Evolutionary conservation across 2,113 vertebrate genomes (phyloP), one percentile per base, ranked within the genome.

Genomic region (Pelobates fuscus): DNA sequence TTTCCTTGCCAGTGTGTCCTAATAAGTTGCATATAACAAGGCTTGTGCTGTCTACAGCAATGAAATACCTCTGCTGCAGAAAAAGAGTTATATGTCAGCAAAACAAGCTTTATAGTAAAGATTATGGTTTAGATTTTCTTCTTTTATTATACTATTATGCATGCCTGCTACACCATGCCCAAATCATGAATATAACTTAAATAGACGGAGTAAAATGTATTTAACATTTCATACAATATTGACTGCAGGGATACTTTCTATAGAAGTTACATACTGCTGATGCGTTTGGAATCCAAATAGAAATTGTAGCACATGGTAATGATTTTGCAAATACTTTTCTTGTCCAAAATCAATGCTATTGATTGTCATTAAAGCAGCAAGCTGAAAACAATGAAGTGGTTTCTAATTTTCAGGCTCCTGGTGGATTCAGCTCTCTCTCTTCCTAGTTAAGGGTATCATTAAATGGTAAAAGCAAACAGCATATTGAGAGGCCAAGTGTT

Each of bases 401-500:
- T 84, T 89, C 86, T 89, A 79, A 84, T 88, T 88, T 84, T 88
- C 88, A 89, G 84, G 82, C 87, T 92, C 80, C 90, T 87, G 86
- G 89, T 89, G 86, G 91, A 89, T 82, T 82, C 86, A 79, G 67
- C 83, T 81, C 87, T 82, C 79, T 89, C 86, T 82, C 80, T 89
- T 82, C 80, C 81, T 86, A 84, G 90, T 82, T 85, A 84, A 91
- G 88, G 89, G 88, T 85, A 78, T 89, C 88, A 89, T 93, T 94
- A 93, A 92, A 89, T 85, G 87, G 90, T 91, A 81, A 87, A 87
- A 93, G 92, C 90, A 94, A 92, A 93, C 87, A 91, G 88, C 89
- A 84, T 86, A 88, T 79, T 61, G 87, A 85, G 84, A 91, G 90
- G 84, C 86, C 83, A 86, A 91, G 86, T 84, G 90, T 89, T 94